These are phyloP conservation scores for Leucopsar rothschildi DNA, from an alignment of 2,113 vertebrate genomes.

Conservation along the genomic window DNA sequence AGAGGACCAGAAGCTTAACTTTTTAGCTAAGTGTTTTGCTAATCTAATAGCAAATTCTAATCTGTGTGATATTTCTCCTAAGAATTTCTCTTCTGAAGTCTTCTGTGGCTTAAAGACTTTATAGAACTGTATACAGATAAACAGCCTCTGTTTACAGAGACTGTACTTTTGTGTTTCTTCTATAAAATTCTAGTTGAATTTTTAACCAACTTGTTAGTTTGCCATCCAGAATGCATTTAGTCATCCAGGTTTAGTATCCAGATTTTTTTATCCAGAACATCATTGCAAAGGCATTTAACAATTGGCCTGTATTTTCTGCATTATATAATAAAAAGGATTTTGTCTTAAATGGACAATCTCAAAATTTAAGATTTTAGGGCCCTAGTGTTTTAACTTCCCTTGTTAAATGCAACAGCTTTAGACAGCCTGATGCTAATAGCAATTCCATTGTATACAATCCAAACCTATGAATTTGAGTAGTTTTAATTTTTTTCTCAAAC, in stretches of 20 bases:
- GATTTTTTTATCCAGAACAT: not conserved
- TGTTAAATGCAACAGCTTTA: not conserved
- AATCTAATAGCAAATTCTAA: not conserved
- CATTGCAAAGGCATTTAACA: not conserved
- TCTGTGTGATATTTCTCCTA: not conserved
- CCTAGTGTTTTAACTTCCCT: not conserved
- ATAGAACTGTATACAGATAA: not conserved
- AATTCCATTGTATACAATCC: not conserved
- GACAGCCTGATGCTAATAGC: not conserved
- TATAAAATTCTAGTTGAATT: not conserved
- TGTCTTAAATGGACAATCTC: not conserved
- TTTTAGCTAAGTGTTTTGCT: not conserved
- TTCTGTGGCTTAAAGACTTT: not conserved
- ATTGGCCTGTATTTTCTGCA: not conserved
- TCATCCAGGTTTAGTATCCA: not conserved
- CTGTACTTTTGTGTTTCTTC: not conserved
- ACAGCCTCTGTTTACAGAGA: not conserved
- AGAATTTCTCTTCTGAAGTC: not conserved
- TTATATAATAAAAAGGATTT: not conserved
- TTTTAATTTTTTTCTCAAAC: not conserved
- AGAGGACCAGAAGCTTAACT: not conserved
- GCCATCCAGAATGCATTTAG: not conserved
- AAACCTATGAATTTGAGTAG: not conserved
- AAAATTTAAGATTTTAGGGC: not conserved
- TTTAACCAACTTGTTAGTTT: not conserved